These are phyloP conservation scores for Coenobita brevimanus DNA, from an alignment of 1,140 invertebrate species.

Conservation along the genomic window DNA sequence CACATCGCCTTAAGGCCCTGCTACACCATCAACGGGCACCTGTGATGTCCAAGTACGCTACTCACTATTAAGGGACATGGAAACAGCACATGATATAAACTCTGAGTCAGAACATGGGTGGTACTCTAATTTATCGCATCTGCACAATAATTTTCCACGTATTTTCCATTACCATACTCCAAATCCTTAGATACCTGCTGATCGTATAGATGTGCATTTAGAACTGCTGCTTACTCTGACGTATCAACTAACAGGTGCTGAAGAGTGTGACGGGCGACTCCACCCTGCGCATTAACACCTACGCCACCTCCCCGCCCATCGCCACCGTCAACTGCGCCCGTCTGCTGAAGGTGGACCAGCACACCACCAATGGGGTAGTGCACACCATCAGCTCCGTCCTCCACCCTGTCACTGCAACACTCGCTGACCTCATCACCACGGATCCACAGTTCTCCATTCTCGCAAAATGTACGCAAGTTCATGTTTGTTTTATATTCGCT, in stretches of 20 bases:
- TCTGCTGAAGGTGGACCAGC: slow-evolving; percentile 73
- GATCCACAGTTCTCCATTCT: slow-evolving; percentile 76
- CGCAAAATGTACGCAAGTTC: slow-evolving; percentile 71
- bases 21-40: too few relatives aligned
- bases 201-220: too few relatives aligned
- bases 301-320: slow-evolving; percentile 74
- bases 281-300: slow-evolving; percentile 79
- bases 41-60: too few relatives aligned
- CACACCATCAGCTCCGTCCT: slow-evolving; percentile 77
- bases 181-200: too few relatives aligned
- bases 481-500: background rate
- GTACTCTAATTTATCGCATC: too few relatives aligned
- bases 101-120: too few relatives aligned
- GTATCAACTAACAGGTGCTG: slow-evolving; percentile 72
- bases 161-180: too few relatives aligned
- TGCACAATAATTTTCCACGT: too few relatives aligned
- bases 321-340: slow-evolving; percentile 77
- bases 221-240: too few relatives aligned
- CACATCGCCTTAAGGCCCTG: too few relatives aligned
- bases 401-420: slow-evolving; percentile 74
- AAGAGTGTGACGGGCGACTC: slow-evolving; percentile 75
- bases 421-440: slow-evolving; percentile 74
- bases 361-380: slow-evolving; percentile 76
- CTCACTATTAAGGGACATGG: too few relatives aligned
- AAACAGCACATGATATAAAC: too few relatives aligned